Base-by-base conservation (phyloP, 2,888 invertebrate genomes). In the Sussaba pulchella region DNA sequence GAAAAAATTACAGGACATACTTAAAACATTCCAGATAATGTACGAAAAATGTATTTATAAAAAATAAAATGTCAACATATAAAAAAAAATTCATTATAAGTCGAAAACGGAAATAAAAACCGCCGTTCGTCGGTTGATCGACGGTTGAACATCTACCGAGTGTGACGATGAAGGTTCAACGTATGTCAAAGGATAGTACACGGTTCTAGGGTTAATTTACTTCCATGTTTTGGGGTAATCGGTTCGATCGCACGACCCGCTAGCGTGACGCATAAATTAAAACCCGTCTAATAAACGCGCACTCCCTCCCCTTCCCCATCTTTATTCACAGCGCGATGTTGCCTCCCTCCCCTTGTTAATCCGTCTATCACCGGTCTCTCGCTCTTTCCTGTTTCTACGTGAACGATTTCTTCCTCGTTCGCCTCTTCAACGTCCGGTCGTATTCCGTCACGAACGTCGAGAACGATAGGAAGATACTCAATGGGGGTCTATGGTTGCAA, bases 381-480 rank as follows among this genome's bases (percentile, higher is more conserved):
- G 24, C 31, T 61, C 61, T 57, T 75, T 80, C 61, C 71, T 61
- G 43, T 39, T 47, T 63, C 64, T 26, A 67, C 43, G 52, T 45
- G 52, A 71, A 75, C 52, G 64, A 75, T 66, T 75, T 71, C 64
- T 66, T 61, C 66, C 59, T 24, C 47, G 14, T 54, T 61, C 59
- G 61, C 57, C n/a, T 36, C 43, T 67, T 45, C 36, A 50, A 66
- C 59, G 57, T 80, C 71, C 71, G 66, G 75, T 61, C 50, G 45
- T 47, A 4, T 45, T 10, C 39, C 41, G 43, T 24, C 31, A 14
- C n/a, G 39, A 39, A 59, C 36, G 47, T 24, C 41, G 41, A 63
- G 47, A n/a, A n/a, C n/a, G n/a, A n/a, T n/a, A n/a, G n/a, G n/a
- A n/a, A 54, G 52, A 36, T 19, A 39, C 14, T 14, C 8, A 17